These are phyloP conservation scores for Panthera uncia DNA, from an alignment of 2,113 vertebrate genomes.

Conservation along the genomic window DNA sequence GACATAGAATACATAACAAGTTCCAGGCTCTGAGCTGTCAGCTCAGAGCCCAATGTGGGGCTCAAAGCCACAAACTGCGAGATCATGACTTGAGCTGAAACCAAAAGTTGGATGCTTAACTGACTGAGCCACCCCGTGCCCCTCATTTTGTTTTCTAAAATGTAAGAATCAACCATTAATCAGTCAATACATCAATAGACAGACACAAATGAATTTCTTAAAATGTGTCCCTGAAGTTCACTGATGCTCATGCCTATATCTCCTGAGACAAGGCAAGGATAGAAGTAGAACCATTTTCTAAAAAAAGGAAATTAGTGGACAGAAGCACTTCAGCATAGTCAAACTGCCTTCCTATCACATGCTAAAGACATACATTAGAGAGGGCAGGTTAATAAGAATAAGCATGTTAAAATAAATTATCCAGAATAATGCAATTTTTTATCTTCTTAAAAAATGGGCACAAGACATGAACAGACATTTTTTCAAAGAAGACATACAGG, in stretches of 20 bases:
- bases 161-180: background rate
- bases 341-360: background rate
- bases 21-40: too few relatives aligned
- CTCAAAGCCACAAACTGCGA: too few relatives aligned
- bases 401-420: background rate
- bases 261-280: background rate
- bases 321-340: too few relatives aligned
- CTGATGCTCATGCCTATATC: background rate
- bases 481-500: background rate
- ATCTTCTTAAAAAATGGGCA: background rate
- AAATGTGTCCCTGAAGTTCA: background rate
- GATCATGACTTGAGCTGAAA: too few relatives aligned
- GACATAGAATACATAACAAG: too few relatives aligned
- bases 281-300: background rate
- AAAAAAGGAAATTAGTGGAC: background rate
- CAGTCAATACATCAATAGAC: background rate
- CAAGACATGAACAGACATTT: background rate
- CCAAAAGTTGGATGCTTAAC: too few relatives aligned
- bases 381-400: background rate
- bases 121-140: too few relatives aligned
- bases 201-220: background rate
- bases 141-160: background rate
- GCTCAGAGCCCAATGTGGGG: too few relatives aligned
- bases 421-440: background rate
- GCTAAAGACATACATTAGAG: background rate